Conservation (phyloP, 2,888 invertebrate species). For the Stegana nigrithorax region DNA sequence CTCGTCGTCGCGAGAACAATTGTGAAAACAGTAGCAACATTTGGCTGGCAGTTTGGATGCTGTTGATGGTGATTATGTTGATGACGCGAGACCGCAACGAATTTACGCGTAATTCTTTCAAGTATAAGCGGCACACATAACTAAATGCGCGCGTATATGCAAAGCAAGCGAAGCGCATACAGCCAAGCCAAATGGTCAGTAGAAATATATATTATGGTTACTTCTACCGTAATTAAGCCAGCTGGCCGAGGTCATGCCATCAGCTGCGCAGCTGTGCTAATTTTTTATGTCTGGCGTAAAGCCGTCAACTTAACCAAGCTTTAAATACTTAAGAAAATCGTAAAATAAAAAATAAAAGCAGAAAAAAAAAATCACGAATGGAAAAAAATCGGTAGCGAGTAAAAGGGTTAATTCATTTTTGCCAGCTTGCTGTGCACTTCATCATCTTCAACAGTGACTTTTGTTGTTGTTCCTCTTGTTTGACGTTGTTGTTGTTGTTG, state of each 20-base stretch:
- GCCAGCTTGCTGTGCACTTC: constrained; percentile 27
- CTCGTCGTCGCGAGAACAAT: constrained; percentile 14
- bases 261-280: too few relatives aligned
- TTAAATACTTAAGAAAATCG: constrained; percentile 11
- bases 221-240: too few relatives aligned
- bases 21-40: constrained; percentile 55
- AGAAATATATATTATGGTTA: too few relatives aligned
- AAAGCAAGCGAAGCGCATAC: too few relatives aligned
- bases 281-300: background rate
- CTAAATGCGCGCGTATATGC: too few relatives aligned
- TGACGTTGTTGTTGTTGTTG: too few relatives aligned
- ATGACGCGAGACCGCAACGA: constrained; percentile 57
- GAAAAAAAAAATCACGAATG: constrained; percentile 35
- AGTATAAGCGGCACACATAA: constrained; percentile 34
- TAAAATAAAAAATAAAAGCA: constrained; percentile 23
- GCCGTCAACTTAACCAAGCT: constrained; percentile 34
- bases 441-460: background rate
- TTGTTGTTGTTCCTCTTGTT: constrained; percentile 36
- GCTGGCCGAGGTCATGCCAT: too few relatives aligned
- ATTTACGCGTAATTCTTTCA: constrained; percentile 57
- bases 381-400: constrained; percentile 53
- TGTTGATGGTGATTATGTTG: constrained; percentile 59
- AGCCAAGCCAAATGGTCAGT: constrained; percentile 5
- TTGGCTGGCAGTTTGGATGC: constrained; percentile 55
- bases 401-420: constrained; percentile 60